Evolutionary conservation across 2,888 invertebrate genomes (phyloP).

Genomic region (Epinotia demarniana): DNA sequence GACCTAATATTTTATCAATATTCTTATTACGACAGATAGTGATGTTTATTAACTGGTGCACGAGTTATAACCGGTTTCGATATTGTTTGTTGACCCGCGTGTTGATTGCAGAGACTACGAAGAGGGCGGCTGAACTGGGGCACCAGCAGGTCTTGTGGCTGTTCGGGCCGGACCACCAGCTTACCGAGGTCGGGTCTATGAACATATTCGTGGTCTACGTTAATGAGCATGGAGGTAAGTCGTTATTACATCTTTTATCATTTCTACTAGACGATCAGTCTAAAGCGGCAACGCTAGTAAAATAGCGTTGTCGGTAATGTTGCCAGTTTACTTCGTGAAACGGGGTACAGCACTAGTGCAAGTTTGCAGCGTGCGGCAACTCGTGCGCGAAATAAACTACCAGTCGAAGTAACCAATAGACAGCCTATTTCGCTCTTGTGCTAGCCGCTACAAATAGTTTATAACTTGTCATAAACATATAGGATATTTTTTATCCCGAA

Average conservation of each 20-base stretch:
- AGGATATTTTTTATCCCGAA: no score
- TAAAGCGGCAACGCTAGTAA: no score
- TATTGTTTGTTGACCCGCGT: not conserved
- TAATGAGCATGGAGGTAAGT: constrained; percentile 94
- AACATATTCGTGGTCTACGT: constrained; percentile 96
- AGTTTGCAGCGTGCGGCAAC: no score
- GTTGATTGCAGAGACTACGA: constrained; percentile 86
- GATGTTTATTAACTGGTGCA: constrained; percentile 23
- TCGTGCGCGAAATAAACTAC: no score
- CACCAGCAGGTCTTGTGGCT: constrained; percentile 98
- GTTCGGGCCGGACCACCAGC: constrained; percentile 95
- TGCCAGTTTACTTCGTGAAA: no score
- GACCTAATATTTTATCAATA: constrained; percentile 4
- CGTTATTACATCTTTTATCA: not conserved
- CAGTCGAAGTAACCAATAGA: no score
- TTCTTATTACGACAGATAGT: constrained; percentile 24
- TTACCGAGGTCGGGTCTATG: constrained; percentile 99
- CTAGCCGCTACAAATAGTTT: no score
- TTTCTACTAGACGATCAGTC: no score
- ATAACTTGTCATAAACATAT: no score
- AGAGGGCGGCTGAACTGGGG: constrained; percentile 89
- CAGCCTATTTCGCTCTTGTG: no score
- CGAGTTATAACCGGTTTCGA: constrained; percentile 3
- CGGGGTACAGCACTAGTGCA: no score
- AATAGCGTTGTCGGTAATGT: no score